These are phyloP conservation scores for Harpegnathos saltator DNA, from an alignment of 1,140 invertebrate genomes.

Conservation along the genomic window DNA sequence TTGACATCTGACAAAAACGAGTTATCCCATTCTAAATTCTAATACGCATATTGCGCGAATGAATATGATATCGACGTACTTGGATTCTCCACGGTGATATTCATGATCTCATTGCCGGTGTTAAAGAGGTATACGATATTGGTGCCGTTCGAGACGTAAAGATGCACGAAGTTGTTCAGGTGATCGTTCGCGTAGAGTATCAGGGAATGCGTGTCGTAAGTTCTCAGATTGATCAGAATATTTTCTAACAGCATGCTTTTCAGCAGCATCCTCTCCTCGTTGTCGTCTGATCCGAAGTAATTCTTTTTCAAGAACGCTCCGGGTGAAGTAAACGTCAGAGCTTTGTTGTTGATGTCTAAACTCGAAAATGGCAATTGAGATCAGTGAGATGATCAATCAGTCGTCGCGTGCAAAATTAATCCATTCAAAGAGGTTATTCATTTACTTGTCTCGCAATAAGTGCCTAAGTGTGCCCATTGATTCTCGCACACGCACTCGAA, in stretches of 20 bases:
- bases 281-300: slow-evolving; percentile 88
- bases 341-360: slow-evolving; percentile 95
- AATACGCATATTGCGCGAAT: not conserved
- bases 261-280: slow-evolving; percentile 87
- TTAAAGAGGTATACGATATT: slow-evolving; percentile 94
- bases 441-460: slow-evolving; percentile 95
- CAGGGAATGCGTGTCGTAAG: slow-evolving; percentile 93
- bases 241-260: slow-evolving; percentile 92
- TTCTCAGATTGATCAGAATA: slow-evolving; percentile 94
- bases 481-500: slow-evolving; percentile 96
- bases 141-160: slow-evolving; percentile 92
- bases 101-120: slow-evolving; percentile 91
- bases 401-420: too few relatives aligned
- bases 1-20: slow-evolving; percentile 87
- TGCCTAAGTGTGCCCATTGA: slow-evolving; percentile 95
- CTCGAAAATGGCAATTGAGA: not conserved
- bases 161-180: slow-evolving; percentile 96
- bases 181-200: slow-evolving; percentile 97
- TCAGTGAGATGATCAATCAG: not conserved
- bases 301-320: slow-evolving; percentile 93
- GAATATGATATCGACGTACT: slow-evolving; percentile 76
- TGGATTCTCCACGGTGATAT: slow-evolving; percentile 91
- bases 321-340: slow-evolving; percentile 94
- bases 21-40: not conserved
- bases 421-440: slow-evolving; percentile 43